phyloP scores from a whole-genome alignment of 2,113 vertebrate species.

The Apodemus speciosus region DNA sequence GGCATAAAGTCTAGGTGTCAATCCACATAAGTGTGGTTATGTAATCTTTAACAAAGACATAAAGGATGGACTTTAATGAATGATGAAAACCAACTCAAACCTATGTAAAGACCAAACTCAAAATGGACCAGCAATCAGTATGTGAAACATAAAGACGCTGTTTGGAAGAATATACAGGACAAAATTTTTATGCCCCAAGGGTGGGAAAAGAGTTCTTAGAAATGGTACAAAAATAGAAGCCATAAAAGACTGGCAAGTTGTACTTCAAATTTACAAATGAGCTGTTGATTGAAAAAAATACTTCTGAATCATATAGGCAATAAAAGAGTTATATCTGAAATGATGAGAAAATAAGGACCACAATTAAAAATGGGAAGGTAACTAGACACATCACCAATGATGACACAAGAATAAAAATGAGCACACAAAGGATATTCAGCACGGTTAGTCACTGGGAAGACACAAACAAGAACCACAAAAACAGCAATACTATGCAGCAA shows the following conservation, averaged over 20 bases:
- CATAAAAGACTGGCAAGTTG: not conserved
- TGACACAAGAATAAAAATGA: not conserved
- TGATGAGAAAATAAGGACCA: not conserved
- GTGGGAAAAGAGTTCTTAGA: conserved; percentile 22
- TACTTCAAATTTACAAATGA: not conserved
- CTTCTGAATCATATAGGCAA: not conserved
- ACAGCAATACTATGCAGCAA: not conserved
- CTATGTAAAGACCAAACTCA: not conserved
- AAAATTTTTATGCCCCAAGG: conserved; percentile 11
- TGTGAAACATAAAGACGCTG: not conserved
- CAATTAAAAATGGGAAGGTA: not conserved
- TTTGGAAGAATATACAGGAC: not conserved
- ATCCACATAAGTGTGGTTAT: not conserved
- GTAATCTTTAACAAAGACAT: conserved; percentile 7
- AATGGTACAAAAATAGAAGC: not conserved
- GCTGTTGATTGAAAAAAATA: not conserved
- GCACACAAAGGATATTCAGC: not conserved
- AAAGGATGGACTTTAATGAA: conserved; percentile 2
- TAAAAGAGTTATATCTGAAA: not conserved
- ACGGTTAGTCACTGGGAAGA: not conserved
- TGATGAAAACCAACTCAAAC: not conserved
- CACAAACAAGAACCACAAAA: not conserved
- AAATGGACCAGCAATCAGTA: not conserved
- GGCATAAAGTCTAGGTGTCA: not conserved
- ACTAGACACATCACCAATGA: not conserved